These are phyloP conservation scores for Pagetopsis macropterus DNA, from an alignment of 2,797 vertebrate genomes.

Conservation along the genomic window DNA sequence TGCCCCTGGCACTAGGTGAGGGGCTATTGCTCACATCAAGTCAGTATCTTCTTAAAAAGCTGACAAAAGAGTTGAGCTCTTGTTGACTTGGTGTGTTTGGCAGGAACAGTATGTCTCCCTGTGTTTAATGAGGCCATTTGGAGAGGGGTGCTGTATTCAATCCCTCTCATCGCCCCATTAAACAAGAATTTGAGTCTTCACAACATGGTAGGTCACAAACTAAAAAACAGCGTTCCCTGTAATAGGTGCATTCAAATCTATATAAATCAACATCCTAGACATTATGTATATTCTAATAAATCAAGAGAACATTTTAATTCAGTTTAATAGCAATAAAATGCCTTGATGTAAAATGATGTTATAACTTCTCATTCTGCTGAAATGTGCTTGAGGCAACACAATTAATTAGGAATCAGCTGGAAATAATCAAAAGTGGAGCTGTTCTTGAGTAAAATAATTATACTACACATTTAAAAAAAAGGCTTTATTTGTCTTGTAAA, in stretches of 20 bases:
- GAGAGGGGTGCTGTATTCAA: slow-evolving; percentile 43
- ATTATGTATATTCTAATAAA: not conserved
- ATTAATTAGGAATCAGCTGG: not conserved
- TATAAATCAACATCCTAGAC: not conserved
- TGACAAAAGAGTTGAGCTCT: slow-evolving; percentile 7
- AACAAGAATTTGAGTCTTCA: slow-evolving; percentile 59
- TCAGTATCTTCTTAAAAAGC: not conserved
- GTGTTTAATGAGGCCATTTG: slow-evolving; percentile 65
- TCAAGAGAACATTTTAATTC: not conserved
- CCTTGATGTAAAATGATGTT: not conserved
- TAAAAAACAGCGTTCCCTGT: slow-evolving; percentile 2
- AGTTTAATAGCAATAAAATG: not conserved
- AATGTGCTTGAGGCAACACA: slow-evolving; percentile 1
- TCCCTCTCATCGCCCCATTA: slow-evolving; percentile 56
- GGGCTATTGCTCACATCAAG: not conserved
- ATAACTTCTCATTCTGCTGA: not conserved
- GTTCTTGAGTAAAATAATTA: too few species aligned
- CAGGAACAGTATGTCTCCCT: slow-evolving; percentile 55
- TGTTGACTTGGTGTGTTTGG: slow-evolving; percentile 9
- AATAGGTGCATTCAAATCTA: not conserved
- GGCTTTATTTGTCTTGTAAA: too few species aligned
- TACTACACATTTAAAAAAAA: too few species aligned
- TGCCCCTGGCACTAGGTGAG: not conserved
- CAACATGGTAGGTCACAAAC: slow-evolving; percentile 30
- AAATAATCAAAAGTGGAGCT: too few species aligned